Evolutionary conservation across 2,888 invertebrate genomes (phyloP), one percentile per base, ranked within the genome.

Genomic region (Polia nebulosa): DNA sequence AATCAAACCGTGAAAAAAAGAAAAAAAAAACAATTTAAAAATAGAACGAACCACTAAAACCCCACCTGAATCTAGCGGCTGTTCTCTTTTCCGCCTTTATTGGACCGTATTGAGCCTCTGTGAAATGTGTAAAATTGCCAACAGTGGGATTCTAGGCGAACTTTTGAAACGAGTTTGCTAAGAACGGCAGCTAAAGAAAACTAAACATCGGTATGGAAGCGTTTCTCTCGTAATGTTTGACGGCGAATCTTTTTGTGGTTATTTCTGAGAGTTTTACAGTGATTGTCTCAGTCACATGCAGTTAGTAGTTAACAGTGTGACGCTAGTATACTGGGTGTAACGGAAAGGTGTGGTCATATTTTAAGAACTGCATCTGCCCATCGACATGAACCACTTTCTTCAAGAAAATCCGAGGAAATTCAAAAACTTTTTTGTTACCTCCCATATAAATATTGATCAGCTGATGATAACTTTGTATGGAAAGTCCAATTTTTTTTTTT

Each of bases 111-210:
- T 89, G 90, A 90, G 88, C 88, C 88, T 85, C 88, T 78, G 88
- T 90, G 87, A 91, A 91, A 91, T 91, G 91, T 91, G 90, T 90
- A 88, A 89, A 89, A 91, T 89, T 91, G 89, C 88, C 86, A 90
- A 90, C 90, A 91, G 88, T 87, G 83, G 87, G 85, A 88, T 89
- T 87, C 88, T 83, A 84, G 87, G 71, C 67, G 84, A 91, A 90
- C 85, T 88, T 89, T 84, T 82, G 85, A 87, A 91, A 90, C 88
- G 87, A 91, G 89, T 89, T 84, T 82, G 72, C 85, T 83, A 81
- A 85, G 87, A 89, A 85, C 74, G 80, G 75, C 77, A 77, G 82
- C 81, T 82, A 85, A 87, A 87, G 86, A 81, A 86, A 89, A 89
- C 89, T 87, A 86, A 87, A 88, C 84, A 85, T 83, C 65, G 78